A percentile compares a stretch with the other conserved stretches of the same genome.
Evolutionary conservation across 92 coral and sea anemone species (phyloP).

Genomic region (Epizoanthus ramosus): DNA sequence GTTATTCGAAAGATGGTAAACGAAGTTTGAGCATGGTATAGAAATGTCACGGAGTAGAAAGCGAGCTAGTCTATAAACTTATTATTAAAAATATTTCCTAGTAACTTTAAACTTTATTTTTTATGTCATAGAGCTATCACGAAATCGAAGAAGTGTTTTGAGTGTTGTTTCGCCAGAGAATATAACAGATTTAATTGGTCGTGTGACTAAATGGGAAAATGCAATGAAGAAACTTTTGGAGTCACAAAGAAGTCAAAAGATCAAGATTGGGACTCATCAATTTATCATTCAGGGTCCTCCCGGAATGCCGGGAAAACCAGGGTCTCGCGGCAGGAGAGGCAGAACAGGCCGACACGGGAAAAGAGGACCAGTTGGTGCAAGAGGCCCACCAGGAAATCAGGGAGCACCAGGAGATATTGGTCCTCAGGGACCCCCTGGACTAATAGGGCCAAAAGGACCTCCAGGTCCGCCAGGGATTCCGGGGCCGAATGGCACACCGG

Average conservation of each 20-base stretch:
- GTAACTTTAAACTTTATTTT: background rate
- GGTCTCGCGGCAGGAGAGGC: background rate
- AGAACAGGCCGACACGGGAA: background rate
- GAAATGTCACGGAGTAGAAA: too few relatives aligned
- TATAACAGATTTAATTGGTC: background rate
- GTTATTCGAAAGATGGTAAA: too few relatives aligned
- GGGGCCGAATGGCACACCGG: constrained; percentile 30
- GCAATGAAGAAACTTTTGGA: background rate
- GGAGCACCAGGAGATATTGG: constrained; percentile 48
- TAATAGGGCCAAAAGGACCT: constrained; percentile 46
- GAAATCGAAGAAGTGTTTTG: too few relatives aligned
- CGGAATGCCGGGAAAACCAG: constrained; percentile 7
- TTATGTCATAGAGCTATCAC: background rate
- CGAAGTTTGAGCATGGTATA: too few relatives aligned
- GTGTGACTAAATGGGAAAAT: background rate
- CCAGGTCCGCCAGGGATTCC: constrained; percentile 57
- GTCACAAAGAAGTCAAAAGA: background rate
- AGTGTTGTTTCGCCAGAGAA: background rate
- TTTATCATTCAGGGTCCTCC: constrained; percentile 11
- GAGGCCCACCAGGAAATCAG: constrained; percentile 41
- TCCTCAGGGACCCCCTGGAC: constrained; percentile 47
- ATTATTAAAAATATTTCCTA: background rate
- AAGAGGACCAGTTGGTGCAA: constrained; percentile 44
- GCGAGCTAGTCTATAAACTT: too few relatives aligned
- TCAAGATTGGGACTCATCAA: background rate